These are phyloP conservation scores for Halcyon chelicuti DNA, from an alignment of 2,797 vertebrate genomes.

Conservation along the genomic window DNA sequence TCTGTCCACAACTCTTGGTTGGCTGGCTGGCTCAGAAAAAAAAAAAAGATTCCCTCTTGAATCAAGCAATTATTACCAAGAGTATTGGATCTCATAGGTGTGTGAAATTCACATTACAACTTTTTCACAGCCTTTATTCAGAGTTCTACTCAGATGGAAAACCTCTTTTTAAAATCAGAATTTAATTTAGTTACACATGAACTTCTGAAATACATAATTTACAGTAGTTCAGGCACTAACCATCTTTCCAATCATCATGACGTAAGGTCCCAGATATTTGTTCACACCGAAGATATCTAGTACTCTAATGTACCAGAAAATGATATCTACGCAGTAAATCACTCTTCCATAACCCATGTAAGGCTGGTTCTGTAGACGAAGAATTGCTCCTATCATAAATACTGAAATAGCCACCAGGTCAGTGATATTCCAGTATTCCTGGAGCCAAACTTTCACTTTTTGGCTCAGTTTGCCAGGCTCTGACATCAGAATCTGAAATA, in stretches of 20 bases:
- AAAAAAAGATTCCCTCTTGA: not conserved
- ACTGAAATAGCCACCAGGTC: conserved; percentile 92
- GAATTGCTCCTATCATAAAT: conserved; percentile 91
- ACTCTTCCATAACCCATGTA: conserved; percentile 98
- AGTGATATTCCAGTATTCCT: conserved; percentile 99
- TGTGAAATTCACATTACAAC: not conserved
- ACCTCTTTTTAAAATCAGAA: not conserved
- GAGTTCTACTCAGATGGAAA: not conserved
- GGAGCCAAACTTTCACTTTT: conserved; percentile 98
- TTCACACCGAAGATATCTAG: conserved; percentile 99
- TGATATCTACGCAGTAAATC: conserved; percentile 98
- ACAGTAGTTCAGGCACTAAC: conserved; percentile 76
- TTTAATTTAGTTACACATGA: not conserved
- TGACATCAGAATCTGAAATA: conserved; percentile 94
- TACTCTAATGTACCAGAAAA: conserved; percentile 99
- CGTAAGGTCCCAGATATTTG: conserved; percentile 98
- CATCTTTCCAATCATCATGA: conserved; percentile 99
- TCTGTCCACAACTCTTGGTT: not conserved
- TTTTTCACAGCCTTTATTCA: not conserved
- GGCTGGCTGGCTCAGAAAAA: not conserved
- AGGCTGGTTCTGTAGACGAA: conserved; percentile 92
- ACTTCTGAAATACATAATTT: not conserved
- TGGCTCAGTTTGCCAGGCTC: conserved; percentile 97
- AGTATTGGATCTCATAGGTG: not conserved
- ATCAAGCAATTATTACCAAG: not conserved